A percentile compares a stretch with the other conserved stretches of the same genome.
Conservation (phyloP, 2,888 invertebrate genomes). For the Melanostoma scalare region DNA sequence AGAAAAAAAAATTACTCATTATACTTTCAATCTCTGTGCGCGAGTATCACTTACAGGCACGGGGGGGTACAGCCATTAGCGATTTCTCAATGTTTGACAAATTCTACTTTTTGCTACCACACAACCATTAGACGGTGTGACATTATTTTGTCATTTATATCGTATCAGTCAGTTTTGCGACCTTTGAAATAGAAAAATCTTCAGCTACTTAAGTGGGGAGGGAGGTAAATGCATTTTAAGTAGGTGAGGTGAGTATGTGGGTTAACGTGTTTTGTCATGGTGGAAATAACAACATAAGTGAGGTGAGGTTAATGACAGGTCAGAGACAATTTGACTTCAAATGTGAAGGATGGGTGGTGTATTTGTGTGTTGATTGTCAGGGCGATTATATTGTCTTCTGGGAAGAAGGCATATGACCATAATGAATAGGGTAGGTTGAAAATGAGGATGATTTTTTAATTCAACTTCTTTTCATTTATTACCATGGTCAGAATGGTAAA, state of each 20-base stretch:
- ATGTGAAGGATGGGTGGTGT: neutral
- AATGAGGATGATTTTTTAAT: too few relatives aligned
- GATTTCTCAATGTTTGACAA: constrained; percentile 38
- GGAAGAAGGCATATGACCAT: too few relatives aligned
- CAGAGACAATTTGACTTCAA: neutral
- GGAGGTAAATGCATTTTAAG: constrained; percentile 9
- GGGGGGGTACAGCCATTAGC: constrained; percentile 11
- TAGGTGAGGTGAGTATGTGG: neutral
- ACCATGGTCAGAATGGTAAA: too few relatives aligned
- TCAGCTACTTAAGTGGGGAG: neutral
- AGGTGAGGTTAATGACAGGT: constrained; percentile 17
- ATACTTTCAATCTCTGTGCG: too few relatives aligned
- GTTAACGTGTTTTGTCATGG: neutral
- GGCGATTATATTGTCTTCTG: too few relatives aligned
- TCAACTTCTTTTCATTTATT: too few relatives aligned
- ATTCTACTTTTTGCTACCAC: constrained; percentile 12
- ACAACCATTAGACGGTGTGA: neutral
- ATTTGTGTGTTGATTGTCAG: neutral
- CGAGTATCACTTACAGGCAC: too few relatives aligned
- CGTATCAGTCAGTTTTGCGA: neutral
- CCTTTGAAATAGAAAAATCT: constrained; percentile 10
- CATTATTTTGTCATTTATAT: constrained; percentile 37
- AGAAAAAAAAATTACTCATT: too few relatives aligned
- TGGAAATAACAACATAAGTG: neutral
- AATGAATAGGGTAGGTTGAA: too few relatives aligned